phyloP scores from a whole-genome alignment of 1,140 invertebrate species.

The Anoplolepis gracilipes region DNA sequence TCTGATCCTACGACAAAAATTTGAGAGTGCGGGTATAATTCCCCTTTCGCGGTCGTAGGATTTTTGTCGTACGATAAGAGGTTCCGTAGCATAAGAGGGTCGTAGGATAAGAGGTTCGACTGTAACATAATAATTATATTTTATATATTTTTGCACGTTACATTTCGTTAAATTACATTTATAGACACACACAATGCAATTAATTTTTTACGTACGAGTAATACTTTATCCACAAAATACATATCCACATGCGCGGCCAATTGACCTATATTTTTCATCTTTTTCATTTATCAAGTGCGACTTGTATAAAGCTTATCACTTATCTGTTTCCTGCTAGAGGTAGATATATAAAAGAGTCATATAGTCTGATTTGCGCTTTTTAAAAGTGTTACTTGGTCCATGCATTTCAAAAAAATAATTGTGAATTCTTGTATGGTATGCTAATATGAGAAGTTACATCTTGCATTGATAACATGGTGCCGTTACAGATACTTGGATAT shows the following conservation, averaged over 20 bases:
- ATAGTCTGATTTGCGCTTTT: not conserved
- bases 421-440: not conserved
- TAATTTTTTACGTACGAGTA: conserved; percentile 3
- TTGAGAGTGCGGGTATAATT: too few species aligned
- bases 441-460: not conserved
- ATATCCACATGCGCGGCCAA: not conserved
- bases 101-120: too few species aligned
- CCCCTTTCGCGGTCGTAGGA: too few species aligned
- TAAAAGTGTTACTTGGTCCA: conserved; percentile 20
- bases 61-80: too few species aligned
- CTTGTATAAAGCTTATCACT: conserved; percentile 67
- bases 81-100: too few species aligned
- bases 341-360: conserved; percentile 67
- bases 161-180: not conserved
- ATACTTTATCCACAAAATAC: not conserved
- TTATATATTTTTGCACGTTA: conserved; percentile 1
- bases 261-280: conserved; percentile 65
- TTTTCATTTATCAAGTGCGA: conserved; percentile 59
- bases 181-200: not conserved
- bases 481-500: conserved; percentile 12
- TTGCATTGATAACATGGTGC: conserved; percentile 36
- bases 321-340: conserved; percentile 71
- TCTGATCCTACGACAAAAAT: not conserved
- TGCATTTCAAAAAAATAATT: not conserved
- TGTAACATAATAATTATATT: not conserved